A percentile compares a stretch with the other conserved stretches of the same genome.
Evolutionary conservation across 2,113 vertebrate genomes (phyloP).

Genomic region (Petrocephalus zakoni): DNA sequence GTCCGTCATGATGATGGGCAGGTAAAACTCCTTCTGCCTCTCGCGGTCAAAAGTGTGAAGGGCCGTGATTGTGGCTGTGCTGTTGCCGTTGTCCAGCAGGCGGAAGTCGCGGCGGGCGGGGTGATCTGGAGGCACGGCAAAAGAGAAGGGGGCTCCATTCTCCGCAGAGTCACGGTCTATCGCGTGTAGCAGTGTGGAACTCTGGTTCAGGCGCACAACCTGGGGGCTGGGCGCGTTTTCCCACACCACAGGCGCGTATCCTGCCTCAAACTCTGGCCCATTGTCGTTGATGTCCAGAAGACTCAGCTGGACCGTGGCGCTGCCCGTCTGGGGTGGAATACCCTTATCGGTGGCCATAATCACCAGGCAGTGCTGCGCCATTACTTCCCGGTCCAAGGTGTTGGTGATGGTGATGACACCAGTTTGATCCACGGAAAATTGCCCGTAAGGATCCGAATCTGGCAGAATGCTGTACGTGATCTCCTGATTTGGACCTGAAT

Average conservation of each 20-base stretch:
- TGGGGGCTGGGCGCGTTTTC: conserved; percentile 70
- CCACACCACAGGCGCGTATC: conserved; percentile 71
- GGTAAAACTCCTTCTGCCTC: conserved; percentile 69
- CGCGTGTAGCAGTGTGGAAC: conserved; percentile 65
- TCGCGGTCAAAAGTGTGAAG: conserved; percentile 78
- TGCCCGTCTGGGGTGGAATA: conserved; percentile 63
- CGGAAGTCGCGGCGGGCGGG: conserved; percentile 69
- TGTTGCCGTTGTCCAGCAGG: conserved; percentile 76
- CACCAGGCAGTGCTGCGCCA: conserved; percentile 62
- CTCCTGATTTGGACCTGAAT: conserved; percentile 72
- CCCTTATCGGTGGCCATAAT: conserved; percentile 75
- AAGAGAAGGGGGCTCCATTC: conserved; percentile 75
- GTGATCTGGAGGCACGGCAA: conserved; percentile 61
- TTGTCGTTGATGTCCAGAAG: conserved; percentile 82
- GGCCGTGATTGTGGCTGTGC: conserved; percentile 72
- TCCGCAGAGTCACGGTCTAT: conserved; percentile 67
- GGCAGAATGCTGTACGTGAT: conserved; percentile 69
- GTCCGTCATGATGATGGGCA: conserved; percentile 75
- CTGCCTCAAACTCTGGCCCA: conserved; percentile 72
- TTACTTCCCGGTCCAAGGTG: conserved; percentile 66
- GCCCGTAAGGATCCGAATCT: conserved; percentile 65
- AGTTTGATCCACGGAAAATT: conserved; percentile 67
- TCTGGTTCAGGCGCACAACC: conserved; percentile 68
- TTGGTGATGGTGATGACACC: conserved; percentile 66
- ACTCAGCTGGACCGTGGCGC: conserved; percentile 65